phyloP scores from a whole-genome alignment of 53 echinoderm and acorn worm species.

The Stichopus horrens region DNA sequence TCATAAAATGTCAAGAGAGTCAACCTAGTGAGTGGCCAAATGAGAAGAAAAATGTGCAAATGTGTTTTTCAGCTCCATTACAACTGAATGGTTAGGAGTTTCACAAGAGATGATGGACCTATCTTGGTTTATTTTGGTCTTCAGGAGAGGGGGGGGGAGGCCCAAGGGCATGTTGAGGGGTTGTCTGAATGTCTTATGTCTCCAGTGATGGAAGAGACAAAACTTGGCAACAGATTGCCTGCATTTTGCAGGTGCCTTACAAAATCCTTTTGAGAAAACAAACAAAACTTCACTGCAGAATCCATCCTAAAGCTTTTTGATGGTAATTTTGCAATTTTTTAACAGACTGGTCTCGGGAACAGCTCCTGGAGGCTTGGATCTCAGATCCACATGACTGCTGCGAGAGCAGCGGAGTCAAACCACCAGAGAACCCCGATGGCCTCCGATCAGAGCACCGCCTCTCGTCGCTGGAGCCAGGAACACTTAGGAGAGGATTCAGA shows the following conservation, averaged over 20 bases:
- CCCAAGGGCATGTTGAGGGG: too few species aligned
- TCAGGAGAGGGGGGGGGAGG: too few species aligned
- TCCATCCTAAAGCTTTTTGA: background rate
- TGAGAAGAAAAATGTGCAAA: too few species aligned
- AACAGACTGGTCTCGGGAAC: constrained; percentile 91
- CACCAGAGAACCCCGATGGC: constrained; percentile 79
- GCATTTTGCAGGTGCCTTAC: background rate
- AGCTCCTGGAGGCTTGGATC: constrained; percentile 86
- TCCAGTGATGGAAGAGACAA: too few species aligned
- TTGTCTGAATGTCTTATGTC: too few species aligned
- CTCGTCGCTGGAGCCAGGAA: constrained; percentile 48
- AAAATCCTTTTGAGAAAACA: background rate
- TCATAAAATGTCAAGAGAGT: too few species aligned
- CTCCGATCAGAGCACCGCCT: constrained; percentile 63
- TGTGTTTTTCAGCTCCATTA: too few species aligned
- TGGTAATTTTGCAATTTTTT: background rate
- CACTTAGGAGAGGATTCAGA: constrained; percentile 37
- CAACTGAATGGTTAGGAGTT: too few species aligned
- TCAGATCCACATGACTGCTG: constrained; percentile 80
- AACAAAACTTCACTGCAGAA: background rate
- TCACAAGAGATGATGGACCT: too few species aligned
- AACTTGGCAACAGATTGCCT: background rate
- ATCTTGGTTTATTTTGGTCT: too few species aligned
- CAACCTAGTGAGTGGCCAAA: too few species aligned
- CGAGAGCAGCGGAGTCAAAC: constrained; percentile 89